A percentile compares a stretch with the other conserved stretches of the same genome.
These are phyloP conservation scores for Fissipunctia ypsillon DNA, from an alignment of 2,888 invertebrate genomes.

Conservation along the genomic window DNA sequence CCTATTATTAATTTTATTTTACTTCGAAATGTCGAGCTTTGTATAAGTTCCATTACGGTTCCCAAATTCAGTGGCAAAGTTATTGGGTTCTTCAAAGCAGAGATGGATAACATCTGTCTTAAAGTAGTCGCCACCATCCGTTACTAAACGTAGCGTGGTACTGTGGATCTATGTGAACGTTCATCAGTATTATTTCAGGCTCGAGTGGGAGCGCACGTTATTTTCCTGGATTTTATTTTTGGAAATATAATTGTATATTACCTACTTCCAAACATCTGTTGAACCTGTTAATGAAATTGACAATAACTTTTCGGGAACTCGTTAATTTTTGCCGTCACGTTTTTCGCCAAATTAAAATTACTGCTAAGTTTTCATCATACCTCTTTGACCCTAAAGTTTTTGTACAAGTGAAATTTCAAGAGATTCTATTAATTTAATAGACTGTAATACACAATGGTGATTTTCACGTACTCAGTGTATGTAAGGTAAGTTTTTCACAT, in stretches of 20 bases:
- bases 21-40: slow-evolving; percentile 3
- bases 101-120: slow-evolving; percentile 70
- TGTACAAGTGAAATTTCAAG: slow-evolving; percentile 57
- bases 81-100: slow-evolving; percentile 53
- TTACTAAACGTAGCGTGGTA: slow-evolving; percentile 62
- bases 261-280: slow-evolving; percentile 52
- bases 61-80: background rate
- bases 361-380: slow-evolving; percentile 53
- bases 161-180: slow-evolving; percentile 64
- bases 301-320: slow-evolving; percentile 28
- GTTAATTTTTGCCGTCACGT: slow-evolving; percentile 15
- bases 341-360: slow-evolving; percentile 25
- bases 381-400: slow-evolving; percentile 56
- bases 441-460: slow-evolving; percentile 45
- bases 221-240: slow-evolving; percentile 34
- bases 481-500: slow-evolving; percentile 59
- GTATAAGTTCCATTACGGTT: slow-evolving; percentile 47
- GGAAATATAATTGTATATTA: slow-evolving; percentile 34
- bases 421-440: slow-evolving; percentile 35
- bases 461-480: slow-evolving; percentile 43
- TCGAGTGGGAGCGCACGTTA: slow-evolving; percentile 76
- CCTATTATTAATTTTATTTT: slow-evolving; percentile 72
- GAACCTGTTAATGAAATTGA: slow-evolving; percentile 37
- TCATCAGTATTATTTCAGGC: slow-evolving; percentile 83
- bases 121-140: slow-evolving; percentile 62